These are phyloP conservation scores for Borostomias antarcticus DNA, from an alignment of 2,797 vertebrate species.

Conservation along the genomic window DNA sequence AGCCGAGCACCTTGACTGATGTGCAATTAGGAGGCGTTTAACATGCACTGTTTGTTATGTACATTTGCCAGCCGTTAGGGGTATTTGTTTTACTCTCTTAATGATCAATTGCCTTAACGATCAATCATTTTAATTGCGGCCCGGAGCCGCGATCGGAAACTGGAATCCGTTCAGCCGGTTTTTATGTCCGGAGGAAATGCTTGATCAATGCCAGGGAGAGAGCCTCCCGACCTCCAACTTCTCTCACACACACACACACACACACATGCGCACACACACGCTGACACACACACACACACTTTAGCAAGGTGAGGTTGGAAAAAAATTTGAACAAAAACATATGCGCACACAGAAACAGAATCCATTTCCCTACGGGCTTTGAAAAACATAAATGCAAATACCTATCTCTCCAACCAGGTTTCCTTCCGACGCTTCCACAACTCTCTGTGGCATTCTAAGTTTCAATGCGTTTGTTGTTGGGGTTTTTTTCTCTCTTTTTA, in stretches of 20 bases:
- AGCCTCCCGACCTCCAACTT: constrained; percentile 14
- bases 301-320: no score
- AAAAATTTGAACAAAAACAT: no score
- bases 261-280: neutral
- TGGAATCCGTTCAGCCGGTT: constrained; percentile 33
- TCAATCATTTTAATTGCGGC: constrained; percentile 60
- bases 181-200: constrained; percentile 31
- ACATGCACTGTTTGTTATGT: constrained; percentile 46
- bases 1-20: constrained; percentile 34
- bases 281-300: neutral
- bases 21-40: constrained; percentile 48
- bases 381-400: no score
- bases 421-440: no score
- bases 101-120: constrained; percentile 52
- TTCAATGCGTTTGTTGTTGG: no score
- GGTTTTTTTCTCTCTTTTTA: no score
- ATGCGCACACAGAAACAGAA: no score
- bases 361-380: no score
- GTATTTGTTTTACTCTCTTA: constrained; percentile 55
- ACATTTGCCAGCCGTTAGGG: constrained; percentile 33
- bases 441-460: no score
- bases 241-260: constrained; percentile 17
- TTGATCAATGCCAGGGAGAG: constrained; percentile 32
- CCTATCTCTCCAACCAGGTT: no score
- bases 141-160: constrained; percentile 31